Percentiles rank a stretch among this genome's conserved stretches.
phyloP scores from a whole-genome alignment of 2,113 vertebrate genomes.

The Rhadina sibilatrix region DNA sequence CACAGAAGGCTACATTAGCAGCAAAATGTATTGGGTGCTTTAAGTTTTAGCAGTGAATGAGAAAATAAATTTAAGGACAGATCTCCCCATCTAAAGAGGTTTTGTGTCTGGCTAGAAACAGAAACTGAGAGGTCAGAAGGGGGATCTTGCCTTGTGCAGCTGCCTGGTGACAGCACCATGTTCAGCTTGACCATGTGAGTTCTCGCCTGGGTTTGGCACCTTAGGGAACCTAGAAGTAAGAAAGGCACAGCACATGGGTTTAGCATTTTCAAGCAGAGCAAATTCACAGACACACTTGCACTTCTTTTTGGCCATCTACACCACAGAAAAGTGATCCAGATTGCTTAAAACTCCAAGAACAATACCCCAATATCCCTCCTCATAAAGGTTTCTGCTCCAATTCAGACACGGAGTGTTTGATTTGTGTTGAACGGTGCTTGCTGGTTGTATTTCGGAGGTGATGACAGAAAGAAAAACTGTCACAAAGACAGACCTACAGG shows the following conservation, averaged over 20 bases:
- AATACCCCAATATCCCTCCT: not conserved
- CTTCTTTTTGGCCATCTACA: not conserved
- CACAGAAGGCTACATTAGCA: not conserved
- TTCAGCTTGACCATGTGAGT: accelerated
- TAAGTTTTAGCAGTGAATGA: not conserved
- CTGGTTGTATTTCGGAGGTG: not conserved
- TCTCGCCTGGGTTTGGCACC: not conserved
- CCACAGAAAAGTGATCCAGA: not conserved
- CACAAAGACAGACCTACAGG: not conserved
- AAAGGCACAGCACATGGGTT: too few relatives aligned
- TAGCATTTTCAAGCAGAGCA: not conserved
- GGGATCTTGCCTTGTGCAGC: not conserved
- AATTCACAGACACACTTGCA: not conserved
- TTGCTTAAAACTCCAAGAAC: not conserved
- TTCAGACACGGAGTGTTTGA: not conserved
- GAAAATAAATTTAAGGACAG: not conserved
- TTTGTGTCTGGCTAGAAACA: not conserved
- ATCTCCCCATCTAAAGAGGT: not conserved
- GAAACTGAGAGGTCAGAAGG: not conserved
- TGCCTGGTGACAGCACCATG: accelerated
- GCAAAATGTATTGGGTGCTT: not conserved
- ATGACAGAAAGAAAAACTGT: not conserved
- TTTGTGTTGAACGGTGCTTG: not conserved
- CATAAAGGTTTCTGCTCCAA: not conserved
- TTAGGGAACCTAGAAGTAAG: not conserved